Base-by-base conservation (phyloP, 1,140 invertebrate species). In the Drosophila sucinea region DNA sequence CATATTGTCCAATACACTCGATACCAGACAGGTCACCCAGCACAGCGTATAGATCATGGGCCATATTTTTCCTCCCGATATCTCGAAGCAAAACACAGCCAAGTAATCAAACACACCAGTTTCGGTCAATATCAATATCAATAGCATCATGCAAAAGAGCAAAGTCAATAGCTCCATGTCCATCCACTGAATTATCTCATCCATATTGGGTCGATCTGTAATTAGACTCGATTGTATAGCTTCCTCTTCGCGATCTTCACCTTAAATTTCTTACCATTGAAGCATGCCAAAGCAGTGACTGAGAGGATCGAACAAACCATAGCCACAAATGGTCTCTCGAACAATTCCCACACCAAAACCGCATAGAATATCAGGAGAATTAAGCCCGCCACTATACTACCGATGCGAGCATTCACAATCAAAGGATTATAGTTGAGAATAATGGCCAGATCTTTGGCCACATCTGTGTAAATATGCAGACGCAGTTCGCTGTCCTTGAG, bases 71-170 rank as follows among this genome's bases (percentile, higher is more conserved):
- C 96, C 96, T 62, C 93, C 93, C 0, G 96, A 95, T 56, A 95
- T 91, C 93, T 95, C 95, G 60, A 94, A 96, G 25, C 96, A 95
- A 73, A 95, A 92, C 2, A 96, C 95, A 3, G 96, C 95, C 58
- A 96, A 91, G 79, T 95, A 97, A 92, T 97, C 96, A 77, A 97
- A 97, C 77, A 97, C 93, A 1, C 96, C 96, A 5, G 96, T 97
- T 83, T 97, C 96, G 0, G 95, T 95, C 1, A 97, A 92, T 60
- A 97, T 95, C 0, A 95, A 94, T 0, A 97, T 96, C 3, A 97
- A 87, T 1, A 96, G 93, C 96, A 97, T 97, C 96, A 97, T 97
- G 2, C 96, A 95, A 87, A 97, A 97, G 3, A 97, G 92, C 10
- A 97, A 84, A n/a, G 96, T 92, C 1, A 97, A 81, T 0, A 96